A percentile compares a stretch with the other conserved stretches of the same genome.
These are phyloP conservation scores for Lacerta agilis DNA, from an alignment of 2,797 vertebrate genomes.

Conservation along the genomic window DNA sequence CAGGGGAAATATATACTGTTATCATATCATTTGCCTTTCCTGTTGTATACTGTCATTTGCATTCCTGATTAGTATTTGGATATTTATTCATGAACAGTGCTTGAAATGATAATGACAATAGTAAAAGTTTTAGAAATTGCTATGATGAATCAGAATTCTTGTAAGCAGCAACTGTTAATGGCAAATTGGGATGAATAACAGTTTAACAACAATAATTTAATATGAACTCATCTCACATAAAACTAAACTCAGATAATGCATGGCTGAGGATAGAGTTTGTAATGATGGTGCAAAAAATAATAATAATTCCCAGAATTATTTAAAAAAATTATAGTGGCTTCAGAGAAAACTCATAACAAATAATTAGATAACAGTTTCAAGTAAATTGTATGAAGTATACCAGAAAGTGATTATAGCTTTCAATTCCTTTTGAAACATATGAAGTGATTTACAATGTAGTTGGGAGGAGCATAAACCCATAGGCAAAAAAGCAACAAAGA, in stretches of 20 bases:
- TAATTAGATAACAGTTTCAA: constrained; percentile 37
- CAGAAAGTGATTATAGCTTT: constrained; percentile 25
- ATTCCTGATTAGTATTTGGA: constrained; percentile 50
- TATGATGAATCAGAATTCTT: constrained; percentile 12
- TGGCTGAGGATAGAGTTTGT: constrained; percentile 13
- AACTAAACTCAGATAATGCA: not conserved
- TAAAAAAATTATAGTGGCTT: constrained; percentile 15
- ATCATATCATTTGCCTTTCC: constrained; percentile 5
- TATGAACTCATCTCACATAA: constrained; percentile 7
- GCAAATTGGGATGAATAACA: constrained; percentile 13
- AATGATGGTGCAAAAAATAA: constrained; percentile 33
- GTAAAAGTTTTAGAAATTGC: not conserved
- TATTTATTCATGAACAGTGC: constrained; percentile 26
- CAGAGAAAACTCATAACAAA: constrained; percentile 26
- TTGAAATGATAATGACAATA: not conserved
- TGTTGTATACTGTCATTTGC: constrained; percentile 18
- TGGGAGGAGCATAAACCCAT: not conserved
- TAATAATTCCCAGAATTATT: not conserved
- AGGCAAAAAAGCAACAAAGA: not conserved
- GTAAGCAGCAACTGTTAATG: not conserved
- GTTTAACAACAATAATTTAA: constrained; percentile 14
- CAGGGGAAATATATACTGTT: constrained; percentile 33
- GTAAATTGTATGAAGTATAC: constrained; percentile 34
- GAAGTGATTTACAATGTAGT: not conserved
- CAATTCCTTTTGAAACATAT: constrained; percentile 38